Percentiles rank a stretch among this genome's conserved stretches.
phyloP scores from a whole-genome alignment of 2,888 invertebrate genomes.

The Amiota minor region DNA sequence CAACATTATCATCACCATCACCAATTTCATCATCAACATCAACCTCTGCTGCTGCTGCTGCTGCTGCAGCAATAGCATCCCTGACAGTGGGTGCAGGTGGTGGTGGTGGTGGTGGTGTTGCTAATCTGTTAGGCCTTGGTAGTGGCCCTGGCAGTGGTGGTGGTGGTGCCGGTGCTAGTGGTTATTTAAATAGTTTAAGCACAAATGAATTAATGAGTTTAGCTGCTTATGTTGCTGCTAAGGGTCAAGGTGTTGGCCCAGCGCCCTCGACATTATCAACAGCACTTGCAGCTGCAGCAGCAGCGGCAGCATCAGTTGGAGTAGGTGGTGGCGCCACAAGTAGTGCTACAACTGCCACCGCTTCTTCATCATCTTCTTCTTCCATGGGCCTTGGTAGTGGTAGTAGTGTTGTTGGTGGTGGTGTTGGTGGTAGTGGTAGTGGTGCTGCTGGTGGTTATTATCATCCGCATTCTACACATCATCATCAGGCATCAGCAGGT shows the following conservation, averaged over 20 bases:
- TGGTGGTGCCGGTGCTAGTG: slow-evolving; percentile 52
- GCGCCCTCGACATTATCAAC: slow-evolving; percentile 20
- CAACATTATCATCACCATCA: background rate
- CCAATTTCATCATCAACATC: background rate
- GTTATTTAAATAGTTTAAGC: slow-evolving; percentile 62
- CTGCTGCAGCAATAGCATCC: slow-evolving; percentile 31
- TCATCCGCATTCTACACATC: slow-evolving; percentile 32
- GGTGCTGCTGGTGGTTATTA: slow-evolving; percentile 70
- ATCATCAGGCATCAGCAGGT: slow-evolving; percentile 62
- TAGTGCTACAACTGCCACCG: slow-evolving; percentile 30
- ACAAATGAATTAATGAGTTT: slow-evolving; percentile 68
- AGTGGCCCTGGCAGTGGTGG: slow-evolving; percentile 52
- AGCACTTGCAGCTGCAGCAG: slow-evolving; percentile 19
- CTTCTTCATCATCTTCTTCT: slow-evolving; percentile 32
- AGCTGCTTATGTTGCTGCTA: slow-evolving; percentile 67
- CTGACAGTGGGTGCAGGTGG: slow-evolving; percentile 34
- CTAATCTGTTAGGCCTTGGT: slow-evolving; percentile 40
- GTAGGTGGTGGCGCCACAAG: slow-evolving; percentile 30
- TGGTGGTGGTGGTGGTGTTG: slow-evolving; percentile 27
- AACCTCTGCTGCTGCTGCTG: slow-evolving; percentile 30
- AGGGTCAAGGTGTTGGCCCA: slow-evolving; percentile 46
- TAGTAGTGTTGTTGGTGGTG: slow-evolving; percentile 35
- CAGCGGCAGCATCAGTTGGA: background rate
- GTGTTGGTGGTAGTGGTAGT: slow-evolving; percentile 71
- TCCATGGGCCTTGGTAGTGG: slow-evolving; percentile 7